phyloP scores from a whole-genome alignment of 1,140 invertebrate genomes.

The Pseudomyrmex cubaensis region DNA sequence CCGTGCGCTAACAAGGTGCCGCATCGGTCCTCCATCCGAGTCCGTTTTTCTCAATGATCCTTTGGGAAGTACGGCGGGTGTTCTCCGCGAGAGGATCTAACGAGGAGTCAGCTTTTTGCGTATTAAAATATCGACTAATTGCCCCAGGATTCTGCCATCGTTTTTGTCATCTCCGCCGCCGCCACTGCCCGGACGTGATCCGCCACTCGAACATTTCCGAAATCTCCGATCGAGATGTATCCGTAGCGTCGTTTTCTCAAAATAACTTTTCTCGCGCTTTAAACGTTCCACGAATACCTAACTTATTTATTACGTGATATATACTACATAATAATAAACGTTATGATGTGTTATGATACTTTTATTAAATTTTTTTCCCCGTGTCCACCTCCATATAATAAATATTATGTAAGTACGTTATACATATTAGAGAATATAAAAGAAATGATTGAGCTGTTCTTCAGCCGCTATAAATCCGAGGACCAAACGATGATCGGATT shows the following conservation, averaged over 20 bases:
- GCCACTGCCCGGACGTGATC: constrained; percentile 75
- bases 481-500: background rate
- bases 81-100: constrained; percentile 79
- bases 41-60: constrained; percentile 81
- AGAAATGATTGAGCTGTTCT: background rate
- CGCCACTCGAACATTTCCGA: constrained; percentile 76
- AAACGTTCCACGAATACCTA: too few relatives aligned
- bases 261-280: background rate
- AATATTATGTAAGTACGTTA: background rate
- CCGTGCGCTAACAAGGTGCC: constrained; percentile 85
- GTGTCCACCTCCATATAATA: background rate
- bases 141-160: constrained; percentile 81
- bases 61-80: constrained; percentile 77
- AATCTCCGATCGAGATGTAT: constrained; percentile 58
- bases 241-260: background rate
- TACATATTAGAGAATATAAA: background rate
- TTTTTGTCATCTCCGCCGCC: constrained; percentile 63
- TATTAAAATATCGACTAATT: constrained; percentile 86
- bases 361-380: too few relatives aligned
- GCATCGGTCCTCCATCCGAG: constrained; percentile 75
- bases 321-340: too few relatives aligned
- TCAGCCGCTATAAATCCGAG: background rate
- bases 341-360: too few relatives aligned
- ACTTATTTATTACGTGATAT: too few relatives aligned
- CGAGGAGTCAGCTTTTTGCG: constrained; percentile 83